phyloP scores from a whole-genome alignment of 2,888 invertebrate species.

The Crioceris asparagi region DNA sequence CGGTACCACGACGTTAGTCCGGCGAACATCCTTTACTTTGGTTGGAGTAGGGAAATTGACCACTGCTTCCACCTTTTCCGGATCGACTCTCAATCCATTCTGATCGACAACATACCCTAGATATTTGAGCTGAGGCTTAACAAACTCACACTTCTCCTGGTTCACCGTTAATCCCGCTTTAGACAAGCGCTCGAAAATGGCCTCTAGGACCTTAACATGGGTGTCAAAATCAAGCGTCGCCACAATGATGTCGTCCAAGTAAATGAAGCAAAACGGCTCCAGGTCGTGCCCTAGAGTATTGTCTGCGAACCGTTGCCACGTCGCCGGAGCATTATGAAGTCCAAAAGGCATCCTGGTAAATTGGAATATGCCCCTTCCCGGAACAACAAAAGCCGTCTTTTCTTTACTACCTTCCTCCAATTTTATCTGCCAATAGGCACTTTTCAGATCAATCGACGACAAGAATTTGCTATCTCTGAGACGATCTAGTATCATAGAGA shows the following conservation, averaged over 20 bases:
- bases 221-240: slow-evolving; percentile 3
- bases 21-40: slow-evolving; percentile 12
- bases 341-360: neutral
- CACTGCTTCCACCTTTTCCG: slow-evolving; percentile 12
- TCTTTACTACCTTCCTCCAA: no score
- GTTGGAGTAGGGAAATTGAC: slow-evolving; percentile 13
- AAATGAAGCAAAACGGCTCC: no score
- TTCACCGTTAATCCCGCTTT: slow-evolving; percentile 10
- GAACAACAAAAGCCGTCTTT: slow-evolving; percentile 5
- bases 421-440: no score
- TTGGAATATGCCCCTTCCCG: neutral
- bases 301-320: slow-evolving; percentile 1
- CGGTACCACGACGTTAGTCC: slow-evolving; percentile 15
- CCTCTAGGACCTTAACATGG: slow-evolving; percentile 2
- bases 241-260: slow-evolving; percentile 4
- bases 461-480: slow-evolving; percentile 1
- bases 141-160: slow-evolving; percentile 12
- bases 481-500: slow-evolving; percentile 8
- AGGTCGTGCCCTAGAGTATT: neutral
- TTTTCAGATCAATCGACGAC: no score
- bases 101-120: slow-evolving; percentile 12
- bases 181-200: slow-evolving; percentile 4
- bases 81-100: slow-evolving; percentile 9
- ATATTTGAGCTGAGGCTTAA: slow-evolving; percentile 9
- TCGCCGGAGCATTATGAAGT: neutral